Conservation (phyloP, 2,888 invertebrate species). For the Lepidocyrtinus sp. region DNA sequence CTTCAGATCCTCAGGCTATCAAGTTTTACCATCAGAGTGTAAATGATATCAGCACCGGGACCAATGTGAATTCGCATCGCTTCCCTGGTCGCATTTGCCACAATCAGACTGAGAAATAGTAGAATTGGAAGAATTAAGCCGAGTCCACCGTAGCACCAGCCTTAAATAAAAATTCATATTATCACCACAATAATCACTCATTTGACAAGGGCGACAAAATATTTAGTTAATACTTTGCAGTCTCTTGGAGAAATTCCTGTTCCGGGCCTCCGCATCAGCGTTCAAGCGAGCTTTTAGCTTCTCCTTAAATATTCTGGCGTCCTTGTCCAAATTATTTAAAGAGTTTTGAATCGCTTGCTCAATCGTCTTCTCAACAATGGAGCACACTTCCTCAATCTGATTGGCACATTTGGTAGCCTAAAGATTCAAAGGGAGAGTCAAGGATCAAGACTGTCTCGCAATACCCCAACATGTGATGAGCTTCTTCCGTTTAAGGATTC, state of each 20-base stretch:
- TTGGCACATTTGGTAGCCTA: constrained; percentile 74
- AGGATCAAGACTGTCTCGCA: not conserved
- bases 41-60: constrained; percentile 58
- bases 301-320: constrained; percentile 74
- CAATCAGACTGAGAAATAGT: constrained; percentile 63
- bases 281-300: constrained; percentile 73
- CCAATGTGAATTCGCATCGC: constrained; percentile 67
- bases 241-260: constrained; percentile 60
- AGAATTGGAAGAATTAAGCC: constrained; percentile 65
- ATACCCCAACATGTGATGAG: not conserved
- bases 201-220: not conserved
- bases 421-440: constrained; percentile 29
- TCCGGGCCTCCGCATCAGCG: constrained; percentile 71
- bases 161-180: constrained; percentile 39
- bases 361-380: constrained; percentile 76
- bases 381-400: constrained; percentile 76
- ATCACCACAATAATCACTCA: no score
- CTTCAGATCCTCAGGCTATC: no score
- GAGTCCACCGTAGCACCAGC: constrained; percentile 61
- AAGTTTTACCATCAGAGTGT: constrained; percentile 63
- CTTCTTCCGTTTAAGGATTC: not conserved
- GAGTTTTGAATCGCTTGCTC: constrained; percentile 76
- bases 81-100: constrained; percentile 63
- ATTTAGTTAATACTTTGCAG: constrained; percentile 40
- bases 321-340: constrained; percentile 75